Base-by-base conservation (phyloP, 2,888 invertebrate genomes). In the Poecilus cupreus region DNA sequence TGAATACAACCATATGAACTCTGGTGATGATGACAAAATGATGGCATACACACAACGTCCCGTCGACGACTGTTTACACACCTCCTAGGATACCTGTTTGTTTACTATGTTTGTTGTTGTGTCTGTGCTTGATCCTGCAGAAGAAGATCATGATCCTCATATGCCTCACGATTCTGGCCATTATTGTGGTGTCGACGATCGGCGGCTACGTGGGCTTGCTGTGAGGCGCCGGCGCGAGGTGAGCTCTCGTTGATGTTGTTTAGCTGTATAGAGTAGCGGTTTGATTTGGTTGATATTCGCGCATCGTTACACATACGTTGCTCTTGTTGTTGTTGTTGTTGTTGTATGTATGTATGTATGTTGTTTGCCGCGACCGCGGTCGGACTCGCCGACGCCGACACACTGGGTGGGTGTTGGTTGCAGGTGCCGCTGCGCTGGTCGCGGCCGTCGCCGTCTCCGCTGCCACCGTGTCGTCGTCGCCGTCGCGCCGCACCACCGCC, bases 71-170 rank as follows among this genome's bases (percentile, higher is more conserved):
- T 72, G 70, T 57, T 80, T 75, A 39, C 46, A 80, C 26, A 39
- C 24, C 20, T 54, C 24, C 20, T 54, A 54, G 54, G 54, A 54
- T 54, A 60, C 60, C 16, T 60, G 60, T 60, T 74, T 81, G 75
- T 81, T 74, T 74, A 46, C 72, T 68, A 68, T 81, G 81, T 80
- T 72, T 80, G 54, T 70, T 80, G 74, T 74, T 60, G 74, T 72
- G 22, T 75, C 43, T 75, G 60, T 46, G 43, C 60, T 74, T 75
- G 74, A 83, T 85, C 87, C 89, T 93, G 93, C 94, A 95, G 95
- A 96, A 96, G 95, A 94, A 95, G 94, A 95, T 96, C 91, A 94
- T 96, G 94, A 96, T 96, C 93, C 93, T 96, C 91, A 94, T 96
- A 92, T 96, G 96, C 93, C 93, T 96, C 91, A 93, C 95, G 90